These are phyloP conservation scores for Oryzias sinensis DNA, from an alignment of 2,797 vertebrate species.

Conservation along the genomic window DNA sequence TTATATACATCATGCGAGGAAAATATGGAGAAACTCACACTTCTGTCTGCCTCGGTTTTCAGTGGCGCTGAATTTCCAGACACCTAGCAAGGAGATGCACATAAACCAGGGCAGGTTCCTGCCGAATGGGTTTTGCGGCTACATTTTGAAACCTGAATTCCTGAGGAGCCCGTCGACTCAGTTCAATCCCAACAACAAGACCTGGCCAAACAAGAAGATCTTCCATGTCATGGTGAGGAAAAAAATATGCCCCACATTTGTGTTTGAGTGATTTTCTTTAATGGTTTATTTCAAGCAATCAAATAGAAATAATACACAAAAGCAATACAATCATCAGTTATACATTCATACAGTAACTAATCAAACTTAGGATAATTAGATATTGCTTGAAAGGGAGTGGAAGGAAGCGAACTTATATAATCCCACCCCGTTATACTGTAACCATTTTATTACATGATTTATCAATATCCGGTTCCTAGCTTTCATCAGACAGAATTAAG, in stretches of 20 bases:
- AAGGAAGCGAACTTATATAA: no score
- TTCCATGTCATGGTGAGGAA: conserved; percentile 82
- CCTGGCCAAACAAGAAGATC: conserved; percentile 81
- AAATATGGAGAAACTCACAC: not conserved
- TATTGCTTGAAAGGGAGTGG: no score
- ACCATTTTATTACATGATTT: no score
- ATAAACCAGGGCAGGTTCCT: conserved; percentile 90
- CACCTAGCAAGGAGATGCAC: conserved; percentile 88
- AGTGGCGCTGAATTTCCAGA: conserved; percentile 99
- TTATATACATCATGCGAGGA: not conserved
- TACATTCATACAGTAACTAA: no score
- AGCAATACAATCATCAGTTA: no score
- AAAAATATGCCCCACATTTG: not conserved
- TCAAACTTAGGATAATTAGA: no score
- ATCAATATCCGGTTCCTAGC: no score
- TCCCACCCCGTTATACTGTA: no score
- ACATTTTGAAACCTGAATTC: conserved; percentile 91
- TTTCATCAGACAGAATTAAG: no score
- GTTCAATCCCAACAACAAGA: conserved; percentile 81
- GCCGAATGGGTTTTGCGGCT: conserved; percentile 87
- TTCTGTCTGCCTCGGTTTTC: conserved; percentile 17
- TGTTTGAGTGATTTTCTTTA: no score
- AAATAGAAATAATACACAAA: no score
- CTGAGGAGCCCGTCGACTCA: conserved; percentile 78
- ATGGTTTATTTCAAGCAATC: no score